Base-by-base conservation (phyloP, 2,888 invertebrate genomes). In the Candidula unifasciata region DNA sequence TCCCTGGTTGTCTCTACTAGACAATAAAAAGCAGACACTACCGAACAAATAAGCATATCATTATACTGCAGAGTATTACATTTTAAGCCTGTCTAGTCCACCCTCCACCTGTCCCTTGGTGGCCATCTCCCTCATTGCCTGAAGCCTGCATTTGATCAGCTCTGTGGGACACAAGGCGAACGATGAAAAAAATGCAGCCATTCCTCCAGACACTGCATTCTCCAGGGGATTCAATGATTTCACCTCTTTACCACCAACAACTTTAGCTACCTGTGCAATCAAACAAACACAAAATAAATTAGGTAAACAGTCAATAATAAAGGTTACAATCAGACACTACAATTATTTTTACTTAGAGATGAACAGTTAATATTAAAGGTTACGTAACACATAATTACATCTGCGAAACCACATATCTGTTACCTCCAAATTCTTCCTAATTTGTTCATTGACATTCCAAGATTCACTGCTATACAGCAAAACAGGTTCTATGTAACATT, bases 151-250 rank as follows among this genome's bases (percentile, higher is more conserved):
- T 94, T 99, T 99, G 88, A 99, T 96, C 87, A 99, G 95, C 94
- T 99, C 99, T 0, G 99, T 99, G 0, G 99, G 99, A 91, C 99
- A 99, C 35, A 99, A 95, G 0, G 98, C 97, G 89, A 99, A 96
- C 0, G 99, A 97, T 0, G 99, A 98, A 94, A 99, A 99, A 94
- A 99, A 98, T 2, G 99, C 98, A 5, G 99, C 99, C 71, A 97
- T 95, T 91, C 97, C 98, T 2, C 99, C 99, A 0, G 99, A 97
- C 71, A 96, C 95, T 0, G 98, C 98, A 89, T 93, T 93, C 77
- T 93, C 91, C n/a, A 93, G 69, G 0, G 91, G 90, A 84, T 88
- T 89, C 85, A 93, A 86, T 16, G 91, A 87, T 54, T 88, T 85
- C 1, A 92, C 84, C 10, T 82, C 78, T 57, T 79, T 60, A 1